Conservation (phyloP, 2,888 invertebrate genomes). For the Habrosyne pyritoides region DNA sequence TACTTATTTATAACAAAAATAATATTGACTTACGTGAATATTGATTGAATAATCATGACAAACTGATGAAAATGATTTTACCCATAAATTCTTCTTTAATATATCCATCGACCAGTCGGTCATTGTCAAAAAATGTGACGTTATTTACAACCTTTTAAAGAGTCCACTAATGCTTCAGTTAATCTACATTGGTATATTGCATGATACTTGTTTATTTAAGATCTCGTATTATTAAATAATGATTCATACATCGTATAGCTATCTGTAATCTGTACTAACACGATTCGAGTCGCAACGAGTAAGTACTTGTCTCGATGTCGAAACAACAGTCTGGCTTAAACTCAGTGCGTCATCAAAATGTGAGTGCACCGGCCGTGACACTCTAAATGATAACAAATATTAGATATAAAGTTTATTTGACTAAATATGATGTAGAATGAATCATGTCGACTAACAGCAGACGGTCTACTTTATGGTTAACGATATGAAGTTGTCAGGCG, state of each 20-base stretch:
- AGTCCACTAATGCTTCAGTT: too few relatives aligned
- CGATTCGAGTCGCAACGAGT: background rate
- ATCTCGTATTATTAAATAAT: background rate
- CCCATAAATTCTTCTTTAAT: too few relatives aligned
- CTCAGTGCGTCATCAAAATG: background rate
- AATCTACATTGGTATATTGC: background rate
- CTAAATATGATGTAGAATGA: background rate
- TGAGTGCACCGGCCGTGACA: background rate
- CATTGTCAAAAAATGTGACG: too few relatives aligned
- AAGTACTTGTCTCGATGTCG: background rate
- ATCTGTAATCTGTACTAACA: background rate
- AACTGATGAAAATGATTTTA: too few relatives aligned
- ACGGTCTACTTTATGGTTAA: too few relatives aligned
- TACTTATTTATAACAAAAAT: too few relatives aligned
- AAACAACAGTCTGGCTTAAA: background rate
- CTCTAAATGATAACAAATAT: background rate
- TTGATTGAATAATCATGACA: too few relatives aligned
- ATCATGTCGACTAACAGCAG: too few relatives aligned
- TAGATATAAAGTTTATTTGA: background rate
- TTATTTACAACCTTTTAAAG: too few relatives aligned
- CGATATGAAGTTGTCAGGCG: too few relatives aligned
- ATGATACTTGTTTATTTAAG: background rate
- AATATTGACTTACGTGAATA: too few relatives aligned
- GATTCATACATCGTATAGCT: background rate
- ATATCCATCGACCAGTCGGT: too few relatives aligned